phyloP scores from a whole-genome alignment of 2,113 vertebrate genomes.

The Scatophagus argus region DNA sequence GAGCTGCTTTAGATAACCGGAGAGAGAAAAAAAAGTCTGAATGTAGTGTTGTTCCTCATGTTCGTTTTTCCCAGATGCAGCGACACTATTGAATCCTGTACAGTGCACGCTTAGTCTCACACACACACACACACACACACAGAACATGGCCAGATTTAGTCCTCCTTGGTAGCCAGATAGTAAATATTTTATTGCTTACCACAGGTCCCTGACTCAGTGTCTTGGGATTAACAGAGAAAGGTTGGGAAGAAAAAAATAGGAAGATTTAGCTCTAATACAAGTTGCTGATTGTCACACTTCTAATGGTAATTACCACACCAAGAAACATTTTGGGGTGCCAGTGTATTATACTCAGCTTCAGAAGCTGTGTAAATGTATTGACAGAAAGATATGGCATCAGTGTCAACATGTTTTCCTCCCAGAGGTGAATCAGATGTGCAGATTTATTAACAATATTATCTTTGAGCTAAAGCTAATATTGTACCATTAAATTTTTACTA shows the following conservation, averaged over 20 bases:
- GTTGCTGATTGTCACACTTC: conserved; percentile 4
- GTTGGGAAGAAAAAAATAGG: conserved; percentile 9
- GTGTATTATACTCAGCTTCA: neutral
- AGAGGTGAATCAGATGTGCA: neutral
- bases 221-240: conserved; percentile 40
- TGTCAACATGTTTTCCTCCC: neutral
- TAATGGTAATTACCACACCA: neutral
- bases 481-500: neutral
- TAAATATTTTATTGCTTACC: conserved; percentile 66
- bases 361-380: neutral
- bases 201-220: conserved; percentile 44
- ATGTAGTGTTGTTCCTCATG: conserved; percentile 64
- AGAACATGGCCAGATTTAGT: conserved; percentile 52
- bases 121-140: conserved; percentile 42
- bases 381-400: neutral
- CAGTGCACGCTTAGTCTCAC: conserved; percentile 57
- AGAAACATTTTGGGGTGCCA: conserved; percentile 3
- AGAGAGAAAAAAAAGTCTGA: conserved; percentile 41
- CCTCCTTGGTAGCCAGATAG: conserved; percentile 60
- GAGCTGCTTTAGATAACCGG: conserved; percentile 58
- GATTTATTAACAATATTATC: neutral
- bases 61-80: conserved; percentile 44
- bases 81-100: conserved; percentile 26
- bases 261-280: conserved; percentile 22
- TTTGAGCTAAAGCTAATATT: neutral